A percentile compares a stretch with the other conserved stretches of the same genome.
Conservation (phyloP, 1,140 invertebrate genomes). For the Lamellibrachia luymesi region DNA sequence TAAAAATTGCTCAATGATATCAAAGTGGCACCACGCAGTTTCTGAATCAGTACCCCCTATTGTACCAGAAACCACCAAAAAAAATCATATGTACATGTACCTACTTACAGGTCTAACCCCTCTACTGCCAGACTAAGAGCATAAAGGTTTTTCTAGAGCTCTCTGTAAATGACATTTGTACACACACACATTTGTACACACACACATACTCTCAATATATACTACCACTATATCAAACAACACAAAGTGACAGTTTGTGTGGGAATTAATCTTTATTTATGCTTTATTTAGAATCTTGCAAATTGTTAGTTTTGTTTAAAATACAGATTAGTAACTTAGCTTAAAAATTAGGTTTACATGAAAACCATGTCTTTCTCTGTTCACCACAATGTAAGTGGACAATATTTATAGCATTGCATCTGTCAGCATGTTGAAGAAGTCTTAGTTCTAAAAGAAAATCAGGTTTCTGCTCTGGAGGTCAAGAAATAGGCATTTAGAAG, state of each 20-base stretch:
- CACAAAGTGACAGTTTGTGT: background rate
- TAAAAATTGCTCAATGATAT: too few relatives aligned
- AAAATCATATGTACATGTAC: too few relatives aligned
- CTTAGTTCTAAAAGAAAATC: background rate
- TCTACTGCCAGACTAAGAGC: too few relatives aligned
- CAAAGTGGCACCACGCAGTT: too few relatives aligned
- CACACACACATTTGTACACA: too few relatives aligned
- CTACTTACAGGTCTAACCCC: too few relatives aligned
- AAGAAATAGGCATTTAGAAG: background rate
- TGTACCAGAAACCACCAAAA: too few relatives aligned
- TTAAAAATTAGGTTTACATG: background rate
- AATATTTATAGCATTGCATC: background rate
- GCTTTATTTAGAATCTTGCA: background rate
- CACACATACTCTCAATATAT: too few relatives aligned
- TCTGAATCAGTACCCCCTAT: too few relatives aligned
- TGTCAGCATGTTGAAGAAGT: background rate
- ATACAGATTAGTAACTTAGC: background rate
- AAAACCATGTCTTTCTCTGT: background rate
- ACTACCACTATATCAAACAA: too few relatives aligned
- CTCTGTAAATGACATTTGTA: too few relatives aligned
- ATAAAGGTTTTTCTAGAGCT: too few relatives aligned
- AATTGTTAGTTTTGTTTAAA: background rate
- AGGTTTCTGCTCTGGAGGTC: background rate
- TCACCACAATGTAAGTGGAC: background rate
- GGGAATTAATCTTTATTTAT: background rate